Percentiles rank a stretch among this genome's conserved stretches.
Evolutionary conservation across 1,140 invertebrate genomes (phyloP).

Genomic region (Ooceraea biroi): DNA sequence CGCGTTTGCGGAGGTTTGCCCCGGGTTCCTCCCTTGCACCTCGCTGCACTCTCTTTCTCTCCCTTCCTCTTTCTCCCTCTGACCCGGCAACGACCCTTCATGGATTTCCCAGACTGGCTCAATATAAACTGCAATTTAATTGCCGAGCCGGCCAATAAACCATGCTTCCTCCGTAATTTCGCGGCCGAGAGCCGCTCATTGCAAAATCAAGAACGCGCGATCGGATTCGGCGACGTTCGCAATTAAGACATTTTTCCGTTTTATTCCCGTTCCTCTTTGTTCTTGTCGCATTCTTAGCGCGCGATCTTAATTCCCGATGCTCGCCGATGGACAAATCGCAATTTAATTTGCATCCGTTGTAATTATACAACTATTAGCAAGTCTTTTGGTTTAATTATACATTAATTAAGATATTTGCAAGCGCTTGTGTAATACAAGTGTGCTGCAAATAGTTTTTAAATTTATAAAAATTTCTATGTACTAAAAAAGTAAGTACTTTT

Average conservation of each 20-base stretch:
- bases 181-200: conserved; percentile 37
- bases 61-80: conserved; percentile 64
- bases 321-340: neutral
- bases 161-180: conserved; percentile 68
- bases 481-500: neutral
- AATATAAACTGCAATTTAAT: conserved; percentile 79
- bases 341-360: neutral
- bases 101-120: conserved; percentile 77
- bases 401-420: no score
- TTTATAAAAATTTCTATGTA: neutral
- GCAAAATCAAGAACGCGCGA: conserved; percentile 49
- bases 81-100: conserved; percentile 72
- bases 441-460: no score
- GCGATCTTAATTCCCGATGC: neutral
- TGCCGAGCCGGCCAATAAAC: conserved; percentile 75
- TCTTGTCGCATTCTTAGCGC: conserved; percentile 23
- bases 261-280: conserved; percentile 17
- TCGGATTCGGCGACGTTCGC: conserved; percentile 39
- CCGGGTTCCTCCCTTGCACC: conserved; percentile 56
- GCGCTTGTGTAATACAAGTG: no score
- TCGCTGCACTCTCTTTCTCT: conserved; percentile 61
- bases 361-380: conserved; percentile 4
- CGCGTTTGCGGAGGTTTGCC: conserved; percentile 50
- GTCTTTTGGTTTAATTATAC: neutral
- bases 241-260: conserved; percentile 55